These are phyloP conservation scores for Boloria euphrosyne DNA, from an alignment of 2,888 invertebrate species.

Conservation along the genomic window DNA sequence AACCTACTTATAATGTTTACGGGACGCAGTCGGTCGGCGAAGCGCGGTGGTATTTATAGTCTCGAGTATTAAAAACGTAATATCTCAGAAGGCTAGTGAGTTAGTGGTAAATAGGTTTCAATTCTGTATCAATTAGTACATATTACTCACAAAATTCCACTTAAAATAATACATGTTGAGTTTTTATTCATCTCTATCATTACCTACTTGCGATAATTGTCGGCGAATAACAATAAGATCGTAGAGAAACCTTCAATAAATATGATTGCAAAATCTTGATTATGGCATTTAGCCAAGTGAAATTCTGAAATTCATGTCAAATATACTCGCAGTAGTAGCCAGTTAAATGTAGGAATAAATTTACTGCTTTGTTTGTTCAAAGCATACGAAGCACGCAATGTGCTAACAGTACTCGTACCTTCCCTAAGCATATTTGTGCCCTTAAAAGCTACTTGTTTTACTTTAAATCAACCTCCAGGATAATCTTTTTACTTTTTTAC, in stretches of 20 bases:
- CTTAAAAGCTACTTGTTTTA: no score
- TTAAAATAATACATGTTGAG: no score
- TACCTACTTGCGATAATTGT: background rate
- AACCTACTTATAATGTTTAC: background rate
- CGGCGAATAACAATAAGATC: slow-evolving; percentile 17
- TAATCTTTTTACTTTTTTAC: no score
- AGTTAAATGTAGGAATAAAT: slow-evolving; percentile 20
- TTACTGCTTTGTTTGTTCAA: slow-evolving; percentile 3
- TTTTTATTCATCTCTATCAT: no score
- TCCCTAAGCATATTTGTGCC: no score
- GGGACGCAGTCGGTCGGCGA: background rate
- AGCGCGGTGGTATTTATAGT: background rate
- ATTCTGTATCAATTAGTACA: no score
- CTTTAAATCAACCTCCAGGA: no score
- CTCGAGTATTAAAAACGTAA: background rate
- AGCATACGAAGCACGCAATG: background rate
- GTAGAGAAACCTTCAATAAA: slow-evolving; percentile 24
- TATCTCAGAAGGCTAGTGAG: background rate
- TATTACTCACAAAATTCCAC: no score
- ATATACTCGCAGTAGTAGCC: slow-evolving; percentile 13
- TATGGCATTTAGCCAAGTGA: slow-evolving; percentile 14
- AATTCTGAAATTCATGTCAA: slow-evolving; percentile 22
- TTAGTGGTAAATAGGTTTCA: no score
- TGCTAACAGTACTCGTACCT: no score
- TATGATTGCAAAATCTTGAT: slow-evolving; percentile 20